phyloP scores from a whole-genome alignment of 2,797 vertebrate genomes.

The Falco cherrug region DNA sequence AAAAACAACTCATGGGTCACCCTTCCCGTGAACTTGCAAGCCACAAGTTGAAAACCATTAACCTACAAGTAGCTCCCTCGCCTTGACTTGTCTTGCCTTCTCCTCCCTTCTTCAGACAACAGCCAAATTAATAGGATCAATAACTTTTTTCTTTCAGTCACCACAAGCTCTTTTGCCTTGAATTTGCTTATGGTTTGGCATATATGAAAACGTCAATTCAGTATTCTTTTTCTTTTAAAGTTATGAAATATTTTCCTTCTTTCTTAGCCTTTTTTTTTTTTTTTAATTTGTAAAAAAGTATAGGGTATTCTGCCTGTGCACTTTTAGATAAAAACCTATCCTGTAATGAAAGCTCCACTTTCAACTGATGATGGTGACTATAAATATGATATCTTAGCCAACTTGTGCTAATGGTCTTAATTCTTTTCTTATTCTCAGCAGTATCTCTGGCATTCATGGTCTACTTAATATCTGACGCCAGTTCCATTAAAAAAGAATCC shows the following conservation, averaged over 20 bases:
- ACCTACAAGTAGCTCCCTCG: background rate
- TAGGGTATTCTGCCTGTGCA: background rate
- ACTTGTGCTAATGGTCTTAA: background rate
- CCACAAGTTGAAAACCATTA: background rate
- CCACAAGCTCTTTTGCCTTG: background rate
- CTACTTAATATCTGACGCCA: background rate
- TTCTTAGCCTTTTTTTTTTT: background rate
- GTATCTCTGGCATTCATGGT: background rate
- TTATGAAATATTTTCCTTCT: background rate
- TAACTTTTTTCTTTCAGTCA: background rate
- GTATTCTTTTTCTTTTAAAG: background rate
- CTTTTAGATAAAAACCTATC: background rate
- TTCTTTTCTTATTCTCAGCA: background rate
- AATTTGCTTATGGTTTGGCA: background rate
- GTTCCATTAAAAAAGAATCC: background rate
- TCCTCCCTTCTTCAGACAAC: background rate
- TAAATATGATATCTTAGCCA: background rate
- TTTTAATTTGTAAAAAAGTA: background rate
- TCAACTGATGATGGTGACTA: background rate
- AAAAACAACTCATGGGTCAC: background rate
- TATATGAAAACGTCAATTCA: accelerated
- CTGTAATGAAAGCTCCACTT: background rate
- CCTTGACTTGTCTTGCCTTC: no score
- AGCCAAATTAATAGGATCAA: background rate
- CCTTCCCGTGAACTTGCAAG: background rate